phyloP scores from a whole-genome alignment of 1,140 invertebrate genomes.

The Pachyrhynchus sulphureomaculatus region DNA sequence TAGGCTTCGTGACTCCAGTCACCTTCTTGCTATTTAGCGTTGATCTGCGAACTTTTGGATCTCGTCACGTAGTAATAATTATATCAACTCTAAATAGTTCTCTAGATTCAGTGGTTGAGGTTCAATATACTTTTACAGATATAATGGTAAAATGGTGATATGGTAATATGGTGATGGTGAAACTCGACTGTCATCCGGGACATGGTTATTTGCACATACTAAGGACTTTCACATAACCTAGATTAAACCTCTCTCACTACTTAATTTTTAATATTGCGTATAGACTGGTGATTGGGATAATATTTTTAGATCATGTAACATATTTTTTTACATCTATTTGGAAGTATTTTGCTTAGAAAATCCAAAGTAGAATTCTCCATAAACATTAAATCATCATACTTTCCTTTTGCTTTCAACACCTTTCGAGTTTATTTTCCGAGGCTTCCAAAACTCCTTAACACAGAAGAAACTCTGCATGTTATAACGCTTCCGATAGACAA shows the following conservation, averaged over 20 bases:
- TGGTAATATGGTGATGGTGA: not conserved
- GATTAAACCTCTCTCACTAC: not conserved
- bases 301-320: not conserved
- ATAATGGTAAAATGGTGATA: conserved; percentile 9
- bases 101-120: not conserved
- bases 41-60: too few relatives aligned
- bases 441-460: too few relatives aligned
- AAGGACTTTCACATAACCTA: not conserved
- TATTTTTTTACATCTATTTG: not conserved
- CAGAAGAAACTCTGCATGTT: too few relatives aligned
- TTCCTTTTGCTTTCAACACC: not conserved
- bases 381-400: not conserved
- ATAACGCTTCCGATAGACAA: too few relatives aligned
- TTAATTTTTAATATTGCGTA: not conserved
- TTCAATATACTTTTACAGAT: conserved; percentile 5
- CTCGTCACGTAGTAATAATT: too few relatives aligned
- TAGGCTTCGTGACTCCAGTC: too few relatives aligned
- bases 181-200: not conserved
- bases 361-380: not conserved
- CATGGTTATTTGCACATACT: conserved; percentile 3
- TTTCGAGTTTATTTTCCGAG: not conserved
- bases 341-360: not conserved
- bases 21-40: too few relatives aligned
- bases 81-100: not conserved
- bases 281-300: conserved; percentile 4